Conservation (phyloP, 2,113 vertebrate genomes). For the Cyphomyrus plagiostoma region DNA sequence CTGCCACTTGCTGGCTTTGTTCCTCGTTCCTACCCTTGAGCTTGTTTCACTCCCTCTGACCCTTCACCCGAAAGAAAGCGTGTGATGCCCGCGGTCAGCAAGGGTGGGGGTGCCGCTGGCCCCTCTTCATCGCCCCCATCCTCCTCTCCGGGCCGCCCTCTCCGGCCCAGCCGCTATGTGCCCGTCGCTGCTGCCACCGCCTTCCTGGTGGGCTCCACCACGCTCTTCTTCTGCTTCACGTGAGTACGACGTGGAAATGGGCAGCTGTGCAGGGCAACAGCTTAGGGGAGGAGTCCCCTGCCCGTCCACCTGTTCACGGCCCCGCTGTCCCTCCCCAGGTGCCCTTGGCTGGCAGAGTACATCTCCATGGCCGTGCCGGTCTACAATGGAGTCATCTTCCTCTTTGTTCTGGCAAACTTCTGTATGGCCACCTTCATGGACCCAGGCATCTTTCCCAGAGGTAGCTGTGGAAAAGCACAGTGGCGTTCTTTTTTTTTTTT, state of each 20-base stretch:
- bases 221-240: conserved; percentile 98
- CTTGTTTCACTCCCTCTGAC: neutral
- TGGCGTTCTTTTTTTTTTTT: neutral
- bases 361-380: conserved; percentile 81
- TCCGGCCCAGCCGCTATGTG: conserved; percentile 87
- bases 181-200: conserved; percentile 88
- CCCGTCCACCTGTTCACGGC: neutral
- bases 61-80: neutral
- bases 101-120: conserved; percentile 58
- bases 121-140: conserved; percentile 59
- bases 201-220: conserved; percentile 93
- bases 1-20: neutral
- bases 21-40: neutral
- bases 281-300: neutral
- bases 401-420: conserved; percentile 95
- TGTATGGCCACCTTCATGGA: conserved; percentile 99
- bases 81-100: conserved; percentile 62
- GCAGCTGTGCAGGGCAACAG: neutral
- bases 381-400: conserved; percentile 90
- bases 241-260: conserved; percentile 62
- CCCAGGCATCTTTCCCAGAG: conserved; percentile 92
- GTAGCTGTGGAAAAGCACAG: conserved; percentile 45
- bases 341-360: conserved; percentile 82
- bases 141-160: conserved; percentile 56
- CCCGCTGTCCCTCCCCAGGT: conserved; percentile 54